These are phyloP conservation scores for Raja brachyura DNA, from an alignment of 2,113 vertebrate genomes.

Conservation along the genomic window DNA sequence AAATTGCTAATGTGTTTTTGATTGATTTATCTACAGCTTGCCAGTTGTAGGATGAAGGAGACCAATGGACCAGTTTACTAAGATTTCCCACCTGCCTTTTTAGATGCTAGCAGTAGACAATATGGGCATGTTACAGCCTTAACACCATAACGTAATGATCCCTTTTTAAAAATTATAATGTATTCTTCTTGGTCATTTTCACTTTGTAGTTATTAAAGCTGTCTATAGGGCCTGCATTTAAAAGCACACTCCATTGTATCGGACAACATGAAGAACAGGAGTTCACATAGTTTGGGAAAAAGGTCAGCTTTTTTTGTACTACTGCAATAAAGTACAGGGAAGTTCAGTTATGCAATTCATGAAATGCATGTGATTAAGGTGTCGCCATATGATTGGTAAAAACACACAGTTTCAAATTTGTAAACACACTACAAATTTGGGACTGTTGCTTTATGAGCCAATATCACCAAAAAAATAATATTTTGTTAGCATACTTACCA, in stretches of 20 bases:
- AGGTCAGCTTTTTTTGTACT: background rate
- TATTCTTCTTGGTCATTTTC: background rate
- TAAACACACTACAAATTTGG: background rate
- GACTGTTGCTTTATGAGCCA: background rate
- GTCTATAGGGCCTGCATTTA: background rate
- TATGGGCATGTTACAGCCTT: background rate
- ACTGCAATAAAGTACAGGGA: background rate
- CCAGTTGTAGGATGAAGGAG: too few relatives aligned
- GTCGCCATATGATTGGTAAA: background rate
- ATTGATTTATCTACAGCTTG: too few relatives aligned
- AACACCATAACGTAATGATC: background rate
- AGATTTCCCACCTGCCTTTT: background rate
- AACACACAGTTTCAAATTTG: too few relatives aligned
- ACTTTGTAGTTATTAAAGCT: background rate
- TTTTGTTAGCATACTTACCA: too few relatives aligned
- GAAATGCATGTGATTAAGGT: background rate
- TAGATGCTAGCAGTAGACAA: background rate
- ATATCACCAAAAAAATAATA: too few relatives aligned
- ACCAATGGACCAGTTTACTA: too few relatives aligned
- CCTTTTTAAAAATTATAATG: too few relatives aligned
- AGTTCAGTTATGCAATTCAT: background rate
- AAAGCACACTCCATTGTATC: background rate
- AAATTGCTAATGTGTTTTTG: too few relatives aligned
- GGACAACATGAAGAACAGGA: background rate
- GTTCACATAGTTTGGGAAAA: background rate